Percentiles rank a stretch among this genome's conserved stretches.
Evolutionary conservation across 2,113 vertebrate genomes (phyloP).

Genomic region (Phoenicopterus ruber): DNA sequence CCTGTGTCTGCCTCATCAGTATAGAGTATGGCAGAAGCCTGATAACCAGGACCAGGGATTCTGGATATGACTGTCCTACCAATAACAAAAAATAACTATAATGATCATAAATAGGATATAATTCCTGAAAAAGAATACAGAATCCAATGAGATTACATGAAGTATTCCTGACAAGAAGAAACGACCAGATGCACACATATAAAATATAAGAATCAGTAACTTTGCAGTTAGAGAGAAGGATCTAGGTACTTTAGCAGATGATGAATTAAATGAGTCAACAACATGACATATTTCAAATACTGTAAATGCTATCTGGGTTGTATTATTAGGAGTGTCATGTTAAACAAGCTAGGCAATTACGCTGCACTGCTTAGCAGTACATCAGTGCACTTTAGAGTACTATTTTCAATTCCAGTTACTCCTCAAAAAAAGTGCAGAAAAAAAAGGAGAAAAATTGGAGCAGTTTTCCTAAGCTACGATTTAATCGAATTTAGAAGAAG

Average conservation of each 20-base stretch:
- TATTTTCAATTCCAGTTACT: conserved; percentile 31
- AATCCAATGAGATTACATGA: neutral
- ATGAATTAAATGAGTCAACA: conserved; percentile 64
- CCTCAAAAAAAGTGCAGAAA: neutral
- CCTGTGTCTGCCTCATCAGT: neutral
- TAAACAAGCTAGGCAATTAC: conserved; percentile 63
- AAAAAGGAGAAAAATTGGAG: neutral
- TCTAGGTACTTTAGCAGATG: conserved; percentile 26
- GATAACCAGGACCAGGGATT: neutral
- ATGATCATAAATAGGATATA: neutral
- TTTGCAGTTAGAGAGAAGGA: neutral
- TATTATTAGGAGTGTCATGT: conserved; percentile 55
- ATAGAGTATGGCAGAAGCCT: neutral
- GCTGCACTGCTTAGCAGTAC: conserved; percentile 25
- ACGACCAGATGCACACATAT: neutral
- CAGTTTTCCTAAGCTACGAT: neutral
- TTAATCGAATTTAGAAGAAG: conserved; percentile 16
- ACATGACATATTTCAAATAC: conserved; percentile 54
- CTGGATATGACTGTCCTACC: neutral
- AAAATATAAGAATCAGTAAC: neutral
- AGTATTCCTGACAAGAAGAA: neutral
- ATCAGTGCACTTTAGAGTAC: conserved; percentile 3
- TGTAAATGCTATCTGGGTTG: conserved; percentile 18
- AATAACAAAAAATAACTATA: neutral
- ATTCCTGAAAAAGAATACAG: neutral